Evolutionary conservation across 2,797 vertebrate genomes (phyloP), one percentile per base, ranked within the genome.

Genomic region (Parotocinclus haroldoi): DNA sequence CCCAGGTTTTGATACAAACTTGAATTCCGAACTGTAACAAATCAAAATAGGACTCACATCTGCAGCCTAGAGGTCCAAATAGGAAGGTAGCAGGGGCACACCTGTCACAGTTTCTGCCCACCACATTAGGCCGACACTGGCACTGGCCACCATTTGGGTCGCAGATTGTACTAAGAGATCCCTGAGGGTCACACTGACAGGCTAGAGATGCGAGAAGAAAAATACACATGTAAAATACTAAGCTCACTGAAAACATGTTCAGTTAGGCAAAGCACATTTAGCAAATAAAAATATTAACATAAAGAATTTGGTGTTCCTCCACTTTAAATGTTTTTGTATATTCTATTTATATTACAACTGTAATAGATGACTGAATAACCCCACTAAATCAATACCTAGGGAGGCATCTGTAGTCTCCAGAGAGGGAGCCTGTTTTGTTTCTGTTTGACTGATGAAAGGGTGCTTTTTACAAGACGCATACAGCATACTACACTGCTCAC

Each of bases 141-240:
- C 97, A 99, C 78, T 96, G 93, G 17, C 97, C 97, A 54, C 96
- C 96, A 0, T 51, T 95, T 53, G 96, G 89, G 69, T 98, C 88
- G 0, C 97, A 99, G 69, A 98, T 92, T 0, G 92, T 93, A 81
- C 96, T 99, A 62, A 98, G 79, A 0, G 97, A 97, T 18, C 97
- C 97, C 83, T 98, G 96, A 0, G 92, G 94, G 82, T 99, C 91
- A 65, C 97, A 99, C 58, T 90, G 88, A 81, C 97, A 99, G 42
- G 93, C 97, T 99, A 84, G 8, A 7, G 40, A 11, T 42, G 10
- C 10, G n/a, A n/a, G n/a, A 59, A 52, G 42, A 71, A 64, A 71
- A 46, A 46, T 7, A 42, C 8, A 42, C 27, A 27, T 27, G 27
- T 27, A 27, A 27, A 5, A 27, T 5, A 27, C 27, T 27, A 27